Conservation (phyloP, 2,113 vertebrate genomes). For the Tylochromis polylepis region DNA sequence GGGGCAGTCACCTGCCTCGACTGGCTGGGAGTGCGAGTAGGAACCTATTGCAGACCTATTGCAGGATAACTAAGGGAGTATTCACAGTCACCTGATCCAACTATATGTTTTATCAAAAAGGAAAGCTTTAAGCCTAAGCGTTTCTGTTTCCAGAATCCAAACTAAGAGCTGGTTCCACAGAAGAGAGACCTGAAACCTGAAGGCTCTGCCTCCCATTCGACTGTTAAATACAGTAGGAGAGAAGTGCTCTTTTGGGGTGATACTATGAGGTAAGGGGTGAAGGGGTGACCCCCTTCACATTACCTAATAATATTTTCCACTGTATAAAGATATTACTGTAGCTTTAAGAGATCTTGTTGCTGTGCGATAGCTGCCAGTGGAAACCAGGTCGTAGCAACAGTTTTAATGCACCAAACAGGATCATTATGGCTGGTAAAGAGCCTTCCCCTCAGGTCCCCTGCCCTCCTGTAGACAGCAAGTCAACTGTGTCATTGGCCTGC, state of each 20-base stretch:
- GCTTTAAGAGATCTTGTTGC: background rate
- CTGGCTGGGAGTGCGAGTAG: too few relatives aligned
- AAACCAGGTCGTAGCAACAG: background rate
- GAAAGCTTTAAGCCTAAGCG: too few relatives aligned
- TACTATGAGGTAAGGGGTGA: background rate
- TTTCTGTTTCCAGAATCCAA: too few relatives aligned
- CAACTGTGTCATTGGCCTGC: slow-evolving; percentile 55
- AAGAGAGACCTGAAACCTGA: too few relatives aligned
- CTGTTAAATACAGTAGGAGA: background rate
- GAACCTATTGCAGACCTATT: too few relatives aligned
- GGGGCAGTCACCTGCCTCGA: too few relatives aligned
- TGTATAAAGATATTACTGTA: background rate
- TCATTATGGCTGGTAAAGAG: slow-evolving; percentile 5
- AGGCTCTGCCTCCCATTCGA: too few relatives aligned
- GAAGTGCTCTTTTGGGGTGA: background rate
- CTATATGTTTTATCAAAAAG: too few relatives aligned
- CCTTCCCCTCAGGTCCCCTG: background rate
- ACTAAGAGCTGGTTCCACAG: too few relatives aligned
- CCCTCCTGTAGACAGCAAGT: slow-evolving; percentile 38
- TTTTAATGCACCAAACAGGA: slow-evolving; percentile 3
- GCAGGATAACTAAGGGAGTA: too few relatives aligned
- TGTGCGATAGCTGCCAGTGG: background rate
- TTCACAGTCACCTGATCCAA: too few relatives aligned
- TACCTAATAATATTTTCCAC: background rate
- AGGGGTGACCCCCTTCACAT: background rate